Evolutionary conservation across 1,140 invertebrate genomes (phyloP).

Genomic region (Aphis craccivora): DNA sequence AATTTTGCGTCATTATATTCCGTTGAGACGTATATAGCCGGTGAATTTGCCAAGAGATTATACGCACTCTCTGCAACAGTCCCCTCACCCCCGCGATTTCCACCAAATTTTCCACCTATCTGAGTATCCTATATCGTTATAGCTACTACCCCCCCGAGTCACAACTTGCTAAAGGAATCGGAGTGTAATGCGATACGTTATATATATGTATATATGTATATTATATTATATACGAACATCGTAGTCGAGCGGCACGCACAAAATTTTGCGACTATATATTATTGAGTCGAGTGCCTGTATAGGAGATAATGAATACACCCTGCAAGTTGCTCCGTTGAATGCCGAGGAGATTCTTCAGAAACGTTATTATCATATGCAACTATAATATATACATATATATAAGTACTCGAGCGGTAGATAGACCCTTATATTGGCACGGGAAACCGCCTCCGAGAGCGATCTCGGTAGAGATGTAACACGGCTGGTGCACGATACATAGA

Average conservation of each 20-base stretch:
- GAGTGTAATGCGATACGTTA: too few relatives aligned
- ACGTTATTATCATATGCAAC: background rate
- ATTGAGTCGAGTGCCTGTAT: background rate
- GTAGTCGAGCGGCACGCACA: background rate
- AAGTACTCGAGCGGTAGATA: background rate
- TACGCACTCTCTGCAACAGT: background rate
- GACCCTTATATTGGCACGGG: background rate
- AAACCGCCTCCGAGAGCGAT: background rate
- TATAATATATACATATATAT: background rate
- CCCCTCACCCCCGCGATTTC: background rate
- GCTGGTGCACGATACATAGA: background rate
- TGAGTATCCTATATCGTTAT: background rate
- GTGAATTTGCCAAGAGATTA: background rate
- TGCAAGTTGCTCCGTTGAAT: background rate
- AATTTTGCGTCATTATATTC: background rate
- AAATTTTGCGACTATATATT: background rate
- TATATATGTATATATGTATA: background rate
- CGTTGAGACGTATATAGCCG: background rate
- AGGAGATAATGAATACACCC: background rate
- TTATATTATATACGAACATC: background rate
- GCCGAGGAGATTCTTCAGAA: constrained; percentile 11
- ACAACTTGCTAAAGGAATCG: background rate
- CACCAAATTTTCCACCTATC: background rate
- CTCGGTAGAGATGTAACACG: background rate
- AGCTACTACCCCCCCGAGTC: background rate